Base-by-base conservation (phyloP, 2,797 vertebrate genomes). In the Labroides dimidiatus region DNA sequence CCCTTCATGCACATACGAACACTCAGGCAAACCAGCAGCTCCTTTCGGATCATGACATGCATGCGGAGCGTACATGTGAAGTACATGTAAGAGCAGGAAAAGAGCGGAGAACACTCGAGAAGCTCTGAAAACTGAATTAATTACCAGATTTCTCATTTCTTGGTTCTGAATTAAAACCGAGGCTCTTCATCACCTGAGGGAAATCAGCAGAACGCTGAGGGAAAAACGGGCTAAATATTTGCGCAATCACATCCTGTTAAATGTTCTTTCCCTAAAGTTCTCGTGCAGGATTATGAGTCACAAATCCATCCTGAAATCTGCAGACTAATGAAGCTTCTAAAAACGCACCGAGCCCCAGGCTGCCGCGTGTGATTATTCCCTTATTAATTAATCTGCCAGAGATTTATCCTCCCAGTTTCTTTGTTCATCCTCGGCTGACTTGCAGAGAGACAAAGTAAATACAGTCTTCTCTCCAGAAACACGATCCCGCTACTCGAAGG, bases 71-170 rank as follows among this genome's bases (percentile, higher is more conserved):
- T 3, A 14, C 10, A 2, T 49, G 19, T 36, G 37, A 59, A 13
- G 6, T 21, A 17, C 36, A 24, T 51, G 4, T 74, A 49, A 69
- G 0, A 0, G 42, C 6, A 42, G n/a, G 42, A 43, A 0, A 15
- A 27, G 42, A 57, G 48, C 33, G 39, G 30, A 39, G 57, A 67
- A 45, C 69, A 69, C 67, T 75, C 15, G 0, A 65, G 66, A 9
- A n/a, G 24, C 50, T 69, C 53, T 78, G 59, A 16, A 43, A 77
- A 42, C 13, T 21, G 52, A 56, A 76, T 51, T 27, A 77, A 59
- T 67, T 65, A 77, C 68, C 59, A 41, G 2, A 65, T 72, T 69
- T 67, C 19, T 72, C 63, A 75, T 72, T 6, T 33, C 30, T 33
- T 33, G 7, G 30, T 33, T 33, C 30, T 33, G 1, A 4, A 33